Base-by-base conservation (phyloP, 1,140 invertebrate species). In the Drosophila subobscura region DNA sequence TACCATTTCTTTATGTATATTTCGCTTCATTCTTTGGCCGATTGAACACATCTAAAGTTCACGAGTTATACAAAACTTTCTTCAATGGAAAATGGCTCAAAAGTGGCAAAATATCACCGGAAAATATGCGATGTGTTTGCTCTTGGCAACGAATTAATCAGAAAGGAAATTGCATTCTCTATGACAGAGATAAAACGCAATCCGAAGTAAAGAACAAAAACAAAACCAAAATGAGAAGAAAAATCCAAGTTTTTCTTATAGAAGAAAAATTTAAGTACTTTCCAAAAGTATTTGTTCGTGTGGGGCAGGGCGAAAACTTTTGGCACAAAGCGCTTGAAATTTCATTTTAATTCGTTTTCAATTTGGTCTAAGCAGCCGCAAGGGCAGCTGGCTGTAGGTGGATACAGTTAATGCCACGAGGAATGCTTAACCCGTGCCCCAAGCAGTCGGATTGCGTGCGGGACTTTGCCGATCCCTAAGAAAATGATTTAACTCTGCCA, bases 261-360 rank as follows among this genome's bases (percentile, higher is more conserved):
- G 71, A 47, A 63, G 37, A 41, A 40, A 46, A 54, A 86, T 86
- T 85, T 86, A 85, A 85, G 80, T 77, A 85, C 80, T 85, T 85
- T 73, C 58, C 6, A 16, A 81, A 85, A 85, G 77, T 86, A 85
- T 85, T 81, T 67, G 64, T 61, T 58, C 61, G 81, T 77, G 79
- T 73, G 66, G 79, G 74, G 47, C 70, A 52, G 42, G 47, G 71
- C 41, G 54, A 63, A 76, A 76, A 44, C 65, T 41, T 61, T 81
- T 68, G 63, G 55, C 55, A 68, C 51, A 79, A 79, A 77, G 72
- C 73, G 81, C 74, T 68, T 58, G 70, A 86, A 81, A 86, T 81
- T 86, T 79, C 77, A 75, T 86, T 86, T 86, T 81, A 86, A 86
- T 86, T 81, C 77, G 81, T 72, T 73, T 81, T 86, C 77, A 86